phyloP scores from a whole-genome alignment of 2,888 invertebrate species.

The Caenorhabditis parvicauda region DNA sequence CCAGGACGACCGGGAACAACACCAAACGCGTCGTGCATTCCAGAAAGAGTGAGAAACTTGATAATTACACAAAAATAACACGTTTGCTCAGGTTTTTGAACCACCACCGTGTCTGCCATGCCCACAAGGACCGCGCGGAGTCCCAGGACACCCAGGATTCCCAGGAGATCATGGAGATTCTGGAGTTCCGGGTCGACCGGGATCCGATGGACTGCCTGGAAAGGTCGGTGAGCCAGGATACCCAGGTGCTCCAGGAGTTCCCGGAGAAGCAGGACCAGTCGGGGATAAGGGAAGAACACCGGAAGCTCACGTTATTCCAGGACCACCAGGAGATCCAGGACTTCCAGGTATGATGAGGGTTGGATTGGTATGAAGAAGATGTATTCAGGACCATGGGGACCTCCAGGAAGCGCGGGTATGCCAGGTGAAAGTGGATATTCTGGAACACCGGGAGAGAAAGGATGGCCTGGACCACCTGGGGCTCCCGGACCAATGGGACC shows the following conservation, averaged over 20 bases:
- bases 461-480: conserved; percentile 62
- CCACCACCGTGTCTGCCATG: conserved; percentile 63
- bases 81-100: conserved; percentile 49
- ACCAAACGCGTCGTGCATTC: conserved; percentile 62
- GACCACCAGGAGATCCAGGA: conserved; percentile 56
- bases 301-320: conserved; percentile 61
- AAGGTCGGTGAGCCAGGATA: conserved; percentile 52
- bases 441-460: conserved; percentile 60
- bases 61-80: too few species aligned
- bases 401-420: conserved; percentile 49
- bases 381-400: conserved; percentile 56
- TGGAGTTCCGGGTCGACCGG: conserved; percentile 57
- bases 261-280: conserved; percentile 50
- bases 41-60: conserved; percentile 52
- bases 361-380: too few species aligned
- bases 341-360: conserved; percentile 4
- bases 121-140: conserved; percentile 49
- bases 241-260: conserved; percentile 46
- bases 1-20: conserved; percentile 62
- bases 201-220: conserved; percentile 51
- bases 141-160: conserved; percentile 54
- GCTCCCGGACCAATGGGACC: conserved; percentile 55
- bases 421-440: conserved; percentile 60
- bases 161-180: conserved; percentile 56
- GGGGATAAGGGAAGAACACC: conserved; percentile 55